Evolutionary conservation across 2,888 invertebrate genomes (phyloP).

Genomic region (Ctena decussata): DNA sequence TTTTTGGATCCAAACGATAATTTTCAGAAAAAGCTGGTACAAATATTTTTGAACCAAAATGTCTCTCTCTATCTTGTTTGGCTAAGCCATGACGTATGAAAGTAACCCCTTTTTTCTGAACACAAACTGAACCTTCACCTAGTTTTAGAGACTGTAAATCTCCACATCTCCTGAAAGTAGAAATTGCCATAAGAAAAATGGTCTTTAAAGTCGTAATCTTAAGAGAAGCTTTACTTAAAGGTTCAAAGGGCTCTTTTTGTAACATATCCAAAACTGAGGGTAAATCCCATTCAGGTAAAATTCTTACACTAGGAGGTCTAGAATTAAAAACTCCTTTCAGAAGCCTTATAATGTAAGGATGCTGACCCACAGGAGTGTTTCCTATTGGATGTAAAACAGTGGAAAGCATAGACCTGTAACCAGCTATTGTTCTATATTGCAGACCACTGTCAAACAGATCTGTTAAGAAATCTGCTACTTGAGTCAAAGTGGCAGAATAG

Average conservation of each 20-base stretch:
- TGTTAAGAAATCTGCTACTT: constrained; percentile 12
- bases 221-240: constrained; percentile 24
- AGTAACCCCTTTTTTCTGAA: no score
- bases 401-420: constrained; percentile 36
- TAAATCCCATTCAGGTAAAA: constrained; percentile 53
- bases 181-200: constrained; percentile 31
- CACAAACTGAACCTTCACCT: background rate
- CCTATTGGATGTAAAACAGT: background rate
- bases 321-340: constrained; percentile 32
- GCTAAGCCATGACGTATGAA: no score
- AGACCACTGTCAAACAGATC: constrained; percentile 17
- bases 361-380: constrained; percentile 28
- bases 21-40: no score
- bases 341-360: constrained; percentile 22
- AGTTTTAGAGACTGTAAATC: constrained; percentile 28
- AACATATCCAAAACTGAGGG: constrained; percentile 19
- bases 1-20: no score
- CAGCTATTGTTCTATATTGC: constrained; percentile 30
- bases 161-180: constrained; percentile 25
- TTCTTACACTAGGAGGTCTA: constrained; percentile 25
- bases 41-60: no score
- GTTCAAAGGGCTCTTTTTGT: constrained; percentile 37
- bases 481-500: no score
- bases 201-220: constrained; percentile 19
- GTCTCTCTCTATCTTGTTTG: no score